phyloP scores from a whole-genome alignment of 2,888 invertebrate genomes.

The Sinhomidia bicolor region DNA sequence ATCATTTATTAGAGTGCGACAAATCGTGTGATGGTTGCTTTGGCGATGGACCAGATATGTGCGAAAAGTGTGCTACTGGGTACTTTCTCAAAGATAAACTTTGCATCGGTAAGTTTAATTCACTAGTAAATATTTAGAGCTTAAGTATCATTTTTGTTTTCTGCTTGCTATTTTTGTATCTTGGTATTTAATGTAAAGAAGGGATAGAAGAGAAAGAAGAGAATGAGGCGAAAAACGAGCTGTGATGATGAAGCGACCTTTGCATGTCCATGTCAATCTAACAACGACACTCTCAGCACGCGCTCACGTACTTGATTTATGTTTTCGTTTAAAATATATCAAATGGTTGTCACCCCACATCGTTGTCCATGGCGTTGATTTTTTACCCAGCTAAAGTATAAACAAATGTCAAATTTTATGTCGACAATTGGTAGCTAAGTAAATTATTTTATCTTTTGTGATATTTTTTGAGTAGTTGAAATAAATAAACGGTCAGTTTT shows the following conservation, averaged over 20 bases:
- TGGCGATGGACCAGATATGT: constrained; percentile 96
- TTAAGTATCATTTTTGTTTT: constrained; percentile 13
- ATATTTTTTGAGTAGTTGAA: constrained; percentile 15
- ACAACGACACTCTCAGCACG: constrained; percentile 13
- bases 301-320: neutral
- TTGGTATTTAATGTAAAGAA: constrained; percentile 44
- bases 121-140: neutral
- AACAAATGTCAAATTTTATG: neutral
- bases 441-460: constrained; percentile 35
- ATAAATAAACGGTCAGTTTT: constrained; percentile 54
- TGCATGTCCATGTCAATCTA: constrained; percentile 41
- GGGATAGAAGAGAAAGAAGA: constrained; percentile 67
- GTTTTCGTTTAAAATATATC: neutral
- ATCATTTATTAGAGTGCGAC: constrained; percentile 86
- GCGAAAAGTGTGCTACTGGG: constrained; percentile 89
- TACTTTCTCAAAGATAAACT: constrained; percentile 88
- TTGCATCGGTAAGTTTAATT: constrained; percentile 86
- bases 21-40: constrained; percentile 91
- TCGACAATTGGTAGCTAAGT: constrained; percentile 8
- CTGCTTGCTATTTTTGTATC: constrained; percentile 43
- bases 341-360: neutral
- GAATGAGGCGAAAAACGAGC: too few relatives aligned
- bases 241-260: constrained; percentile 46
- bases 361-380: neutral
- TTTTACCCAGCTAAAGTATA: neutral